Conservation (phyloP, 2,797 vertebrate genomes). For the Jordanella pulchra region DNA sequence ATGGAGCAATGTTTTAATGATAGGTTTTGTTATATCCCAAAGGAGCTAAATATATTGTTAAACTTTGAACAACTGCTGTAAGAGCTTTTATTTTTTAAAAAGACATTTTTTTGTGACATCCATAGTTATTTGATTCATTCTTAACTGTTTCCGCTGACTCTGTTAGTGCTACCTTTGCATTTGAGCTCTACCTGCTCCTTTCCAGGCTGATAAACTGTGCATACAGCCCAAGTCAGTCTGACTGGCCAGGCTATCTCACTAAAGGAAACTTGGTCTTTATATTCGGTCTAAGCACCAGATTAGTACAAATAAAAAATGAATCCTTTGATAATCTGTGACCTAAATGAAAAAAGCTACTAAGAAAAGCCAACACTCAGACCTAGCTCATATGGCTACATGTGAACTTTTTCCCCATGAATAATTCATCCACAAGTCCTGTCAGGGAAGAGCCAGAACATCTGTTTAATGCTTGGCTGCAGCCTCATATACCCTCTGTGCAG, state of each 20-base stretch:
- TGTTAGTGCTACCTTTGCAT: too few relatives aligned
- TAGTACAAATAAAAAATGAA: not conserved
- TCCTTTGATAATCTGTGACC: not conserved
- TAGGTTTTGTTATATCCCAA: too few relatives aligned
- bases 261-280: not conserved
- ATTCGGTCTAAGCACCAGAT: not conserved
- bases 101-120: too few relatives aligned
- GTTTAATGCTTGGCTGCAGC: slow-evolving; percentile 59
- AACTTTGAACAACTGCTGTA: too few relatives aligned
- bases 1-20: too few relatives aligned
- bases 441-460: slow-evolving; percentile 66
- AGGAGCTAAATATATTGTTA: too few relatives aligned
- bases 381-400: slow-evolving; percentile 36
- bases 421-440: slow-evolving; percentile 43
- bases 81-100: too few relatives aligned
- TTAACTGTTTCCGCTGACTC: too few relatives aligned
- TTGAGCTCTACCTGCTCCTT: too few relatives aligned
- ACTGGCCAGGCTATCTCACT: not conserved
- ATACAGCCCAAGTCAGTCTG: too few relatives aligned
- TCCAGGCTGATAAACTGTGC: too few relatives aligned
- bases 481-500: slow-evolving; percentile 63
- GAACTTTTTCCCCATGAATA: slow-evolving; percentile 43
- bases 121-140: too few relatives aligned
- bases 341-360: not conserved
- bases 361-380: slow-evolving; percentile 16